Base-by-base conservation (phyloP, 2,888 invertebrate species). In the Heliconius hortense region DNA sequence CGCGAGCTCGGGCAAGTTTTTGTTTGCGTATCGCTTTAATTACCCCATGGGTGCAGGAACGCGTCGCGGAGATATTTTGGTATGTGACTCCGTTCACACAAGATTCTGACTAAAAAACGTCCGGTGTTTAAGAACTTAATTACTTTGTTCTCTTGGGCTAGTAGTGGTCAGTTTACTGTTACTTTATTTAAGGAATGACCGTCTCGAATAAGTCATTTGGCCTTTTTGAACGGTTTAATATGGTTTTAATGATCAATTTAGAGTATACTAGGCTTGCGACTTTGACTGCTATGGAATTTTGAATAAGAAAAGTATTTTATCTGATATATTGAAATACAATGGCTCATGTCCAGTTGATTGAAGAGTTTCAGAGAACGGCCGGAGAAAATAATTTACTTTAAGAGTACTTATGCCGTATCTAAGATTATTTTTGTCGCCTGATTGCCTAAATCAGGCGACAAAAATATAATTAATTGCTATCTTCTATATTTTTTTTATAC, bases 1-100 rank as follows among this genome's bases (percentile, higher is more conserved):
- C 88, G 89, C 89, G 88, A 80, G 78, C 79, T 80, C 76, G 72
- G 76, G 79, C 80, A 83, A 82, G 84, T 92, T 92, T 92, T 93
- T 93, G 84, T 80, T 82, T 87, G 89, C 89, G 87, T 85, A 85
- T 86, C 88, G 83, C 85, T 91, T 93, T 93, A 94, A 94, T 94
- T 93, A 91, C 90, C 88, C 86, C 85, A 85, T 85, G 82, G 81
- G 80, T 79, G 80, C 80, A 80, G 80, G 82, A 82, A 82, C 81
- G 82, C 83, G 82, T 81, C 81, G 81, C 78, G 73, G 66, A 82
- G 79, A 81, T 81, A 83, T 83, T 83, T 81, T 76, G 80, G 82
- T 80, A 81, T 82, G 83, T 80, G 81, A 75, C 80, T 80, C 80
- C 77, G 72, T 77, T 76, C 79, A 76, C 82, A 78, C 80, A 80